Evolutionary conservation across 2,113 vertebrate species (phyloP).

Genomic region (Rhegmatorhina hoffmannsi): DNA sequence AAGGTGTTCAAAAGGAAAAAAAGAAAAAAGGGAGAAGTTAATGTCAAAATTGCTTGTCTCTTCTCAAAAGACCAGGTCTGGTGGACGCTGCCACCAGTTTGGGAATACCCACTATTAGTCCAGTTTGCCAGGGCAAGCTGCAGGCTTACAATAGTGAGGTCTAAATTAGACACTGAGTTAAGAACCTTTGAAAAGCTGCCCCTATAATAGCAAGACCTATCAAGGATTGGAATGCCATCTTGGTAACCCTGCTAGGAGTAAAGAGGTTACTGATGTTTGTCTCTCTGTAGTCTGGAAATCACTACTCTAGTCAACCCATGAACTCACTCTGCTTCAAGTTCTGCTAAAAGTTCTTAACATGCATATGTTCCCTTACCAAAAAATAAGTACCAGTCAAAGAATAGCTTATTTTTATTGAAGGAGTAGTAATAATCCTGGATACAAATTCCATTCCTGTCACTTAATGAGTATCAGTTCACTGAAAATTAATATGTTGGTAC

Average conservation of each 20-base stretch:
- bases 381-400: not conserved
- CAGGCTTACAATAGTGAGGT: constrained; percentile 9
- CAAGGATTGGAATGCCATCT: not conserved
- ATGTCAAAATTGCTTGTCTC: not conserved
- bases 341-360: not conserved
- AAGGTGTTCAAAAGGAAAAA: not conserved
- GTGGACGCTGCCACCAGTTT: not conserved
- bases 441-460: not conserved
- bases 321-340: not conserved
- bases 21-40: not conserved
- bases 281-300: not conserved
- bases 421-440: not conserved
- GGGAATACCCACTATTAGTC: not conserved
- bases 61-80: not conserved
- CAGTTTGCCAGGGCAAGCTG: not conserved
- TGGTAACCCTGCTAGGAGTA: not conserved
- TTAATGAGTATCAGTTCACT: not conserved
- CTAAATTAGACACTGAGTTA: constrained; percentile 32
- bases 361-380: not conserved
- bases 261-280: not conserved
- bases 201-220: not conserved
- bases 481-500: not conserved
- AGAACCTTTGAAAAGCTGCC: constrained; percentile 41
- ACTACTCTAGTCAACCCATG: not conserved
- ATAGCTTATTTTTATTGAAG: not conserved